These are phyloP conservation scores for Clarias platycephalus DNA, from an alignment of 2,797 vertebrate species.

Conservation along the genomic window DNA sequence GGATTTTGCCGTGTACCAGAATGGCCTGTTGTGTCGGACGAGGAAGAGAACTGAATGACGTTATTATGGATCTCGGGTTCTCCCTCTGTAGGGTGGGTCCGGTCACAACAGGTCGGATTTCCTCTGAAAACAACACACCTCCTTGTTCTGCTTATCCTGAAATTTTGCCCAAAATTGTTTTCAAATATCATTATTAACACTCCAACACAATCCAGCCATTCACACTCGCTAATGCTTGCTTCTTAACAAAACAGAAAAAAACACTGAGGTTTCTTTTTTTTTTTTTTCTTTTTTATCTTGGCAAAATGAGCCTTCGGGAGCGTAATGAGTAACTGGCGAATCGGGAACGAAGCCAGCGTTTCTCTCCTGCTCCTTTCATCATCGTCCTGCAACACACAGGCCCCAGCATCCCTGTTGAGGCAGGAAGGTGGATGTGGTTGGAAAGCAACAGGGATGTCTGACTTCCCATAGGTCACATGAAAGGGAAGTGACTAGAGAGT, in stretches of 20 bases:
- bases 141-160: conserved; percentile 26
- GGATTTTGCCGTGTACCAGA: conserved; percentile 11
- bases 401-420: conserved; percentile 51
- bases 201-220: conserved; percentile 32
- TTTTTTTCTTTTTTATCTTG: conserved; percentile 62
- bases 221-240: conserved; percentile 23
- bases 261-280: conserved; percentile 33
- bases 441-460: conserved; percentile 62
- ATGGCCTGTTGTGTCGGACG: conserved; percentile 1
- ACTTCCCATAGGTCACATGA: conserved; percentile 66
- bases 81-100: conserved; percentile 27
- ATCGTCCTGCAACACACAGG: conserved; percentile 64
- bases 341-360: conserved; percentile 64
- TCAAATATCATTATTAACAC: conserved; percentile 32
- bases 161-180: conserved; percentile 33
- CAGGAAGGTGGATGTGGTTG: conserved; percentile 68
- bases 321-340: conserved; percentile 73
- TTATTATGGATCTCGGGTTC: conserved; percentile 28
- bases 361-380: conserved; percentile 65
- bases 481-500: conserved; percentile 43
- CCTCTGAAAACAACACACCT: conserved; percentile 34
- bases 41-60: conserved; percentile 39
- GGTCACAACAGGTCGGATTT: conserved; percentile 38
- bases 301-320: conserved; percentile 64
- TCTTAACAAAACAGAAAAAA: conserved; percentile 57